Evolutionary conservation across 1,140 invertebrate genomes (phyloP).

Genomic region (Caerostris darwini): DNA sequence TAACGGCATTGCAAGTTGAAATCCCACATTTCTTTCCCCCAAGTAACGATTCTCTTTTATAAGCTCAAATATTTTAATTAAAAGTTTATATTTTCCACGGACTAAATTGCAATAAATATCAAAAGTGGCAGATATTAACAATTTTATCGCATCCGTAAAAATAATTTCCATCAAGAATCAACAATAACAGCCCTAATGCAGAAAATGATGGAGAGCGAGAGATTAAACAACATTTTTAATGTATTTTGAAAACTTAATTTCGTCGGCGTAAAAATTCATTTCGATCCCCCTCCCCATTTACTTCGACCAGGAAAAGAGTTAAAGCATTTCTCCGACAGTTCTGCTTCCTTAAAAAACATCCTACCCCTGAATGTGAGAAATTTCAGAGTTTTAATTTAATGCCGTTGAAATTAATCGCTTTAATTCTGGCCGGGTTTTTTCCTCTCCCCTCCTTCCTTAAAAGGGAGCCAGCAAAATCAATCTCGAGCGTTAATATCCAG

Average conservation of each 20-base stretch:
- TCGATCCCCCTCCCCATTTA: conserved; percentile 11
- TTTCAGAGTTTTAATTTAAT: conserved; percentile 77
- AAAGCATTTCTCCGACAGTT: conserved; percentile 45
- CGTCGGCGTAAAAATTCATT: conserved; percentile 57
- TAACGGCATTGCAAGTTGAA: too few relatives aligned
- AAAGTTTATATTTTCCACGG: too few relatives aligned
- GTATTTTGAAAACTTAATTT: conserved; percentile 40
- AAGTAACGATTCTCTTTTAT: too few relatives aligned
- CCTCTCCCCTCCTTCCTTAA: conserved; percentile 1
- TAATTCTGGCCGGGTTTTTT: conserved; percentile 72
- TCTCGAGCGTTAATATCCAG: conserved; percentile 74
- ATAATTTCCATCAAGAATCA: neutral
- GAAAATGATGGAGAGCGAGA: conserved; percentile 32
- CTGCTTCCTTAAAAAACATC: conserved; percentile 49
- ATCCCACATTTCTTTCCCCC: too few relatives aligned
- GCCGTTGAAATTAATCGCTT: conserved; percentile 74
- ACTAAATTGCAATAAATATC: too few relatives aligned
- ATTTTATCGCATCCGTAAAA: neutral
- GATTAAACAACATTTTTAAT: conserved; percentile 40
- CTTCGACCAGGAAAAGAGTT: neutral
- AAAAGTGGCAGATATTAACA: too few relatives aligned
- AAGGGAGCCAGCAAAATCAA: conserved; percentile 68
- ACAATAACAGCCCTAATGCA: neutral
- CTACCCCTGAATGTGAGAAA: conserved; percentile 57
- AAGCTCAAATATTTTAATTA: too few relatives aligned